These are phyloP conservation scores for Agonopterix alstromeriana DNA, from an alignment of 2,888 invertebrate genomes.

Conservation along the genomic window DNA sequence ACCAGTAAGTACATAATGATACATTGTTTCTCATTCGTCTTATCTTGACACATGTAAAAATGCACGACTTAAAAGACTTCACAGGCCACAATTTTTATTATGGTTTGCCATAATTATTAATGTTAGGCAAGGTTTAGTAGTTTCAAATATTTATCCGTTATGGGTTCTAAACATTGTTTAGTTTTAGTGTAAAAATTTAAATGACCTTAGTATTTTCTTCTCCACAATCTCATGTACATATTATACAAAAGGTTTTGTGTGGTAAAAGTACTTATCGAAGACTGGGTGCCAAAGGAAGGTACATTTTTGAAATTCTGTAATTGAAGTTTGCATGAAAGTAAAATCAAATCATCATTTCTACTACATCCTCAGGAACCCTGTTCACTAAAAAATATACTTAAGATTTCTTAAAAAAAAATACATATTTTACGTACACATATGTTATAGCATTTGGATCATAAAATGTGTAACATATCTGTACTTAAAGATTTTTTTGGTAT, in stretches of 20 bases:
- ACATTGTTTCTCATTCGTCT: slow-evolving; percentile 6
- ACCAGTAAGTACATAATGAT: slow-evolving; percentile 57
- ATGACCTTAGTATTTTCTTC: not conserved
- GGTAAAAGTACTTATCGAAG: not conserved
- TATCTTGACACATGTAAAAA: slow-evolving; percentile 64
- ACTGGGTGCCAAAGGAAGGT: slow-evolving; percentile 3
- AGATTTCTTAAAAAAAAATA: not conserved
- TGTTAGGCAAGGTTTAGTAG: too few species aligned
- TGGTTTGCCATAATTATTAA: not conserved
- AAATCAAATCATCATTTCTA: too few species aligned
- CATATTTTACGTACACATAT: slow-evolving; percentile 30
- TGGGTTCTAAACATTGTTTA: too few species aligned
- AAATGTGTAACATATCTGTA: slow-evolving; percentile 41
- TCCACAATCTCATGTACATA: slow-evolving; percentile 12
- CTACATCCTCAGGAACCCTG: slow-evolving; percentile 14
- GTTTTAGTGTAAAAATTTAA: too few species aligned
- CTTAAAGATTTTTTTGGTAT: slow-evolving; percentile 28
- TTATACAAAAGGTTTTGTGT: not conserved
- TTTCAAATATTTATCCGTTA: too few species aligned
- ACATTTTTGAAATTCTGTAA: not conserved
- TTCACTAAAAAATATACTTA: slow-evolving; percentile 8
- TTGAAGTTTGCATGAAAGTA: too few species aligned
- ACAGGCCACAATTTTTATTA: not conserved
- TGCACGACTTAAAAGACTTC: slow-evolving; percentile 45
- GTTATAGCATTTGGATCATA: slow-evolving; percentile 13